Conservation (phyloP, 2,113 vertebrate species). For the Alaudala cheleensis region DNA sequence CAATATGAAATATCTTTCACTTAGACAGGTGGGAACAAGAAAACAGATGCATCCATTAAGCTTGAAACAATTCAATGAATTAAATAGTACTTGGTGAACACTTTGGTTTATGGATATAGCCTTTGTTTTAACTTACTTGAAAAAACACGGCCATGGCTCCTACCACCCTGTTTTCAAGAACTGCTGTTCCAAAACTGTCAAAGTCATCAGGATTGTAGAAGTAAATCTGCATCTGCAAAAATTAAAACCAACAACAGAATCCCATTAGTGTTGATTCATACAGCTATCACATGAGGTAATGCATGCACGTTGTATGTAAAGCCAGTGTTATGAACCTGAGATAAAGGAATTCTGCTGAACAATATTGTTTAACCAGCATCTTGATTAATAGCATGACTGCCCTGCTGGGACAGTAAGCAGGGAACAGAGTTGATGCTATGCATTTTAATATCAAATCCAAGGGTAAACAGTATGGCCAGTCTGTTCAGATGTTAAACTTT, state of each 20-base stretch:
- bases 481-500: conserved; percentile 23
- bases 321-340: background rate
- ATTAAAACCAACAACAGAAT: conserved; percentile 52
- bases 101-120: conserved; percentile 56
- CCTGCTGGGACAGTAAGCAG: conserved; percentile 49
- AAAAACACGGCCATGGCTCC: conserved; percentile 94
- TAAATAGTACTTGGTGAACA: conserved; percentile 50
- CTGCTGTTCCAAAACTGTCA: conserved; percentile 89
- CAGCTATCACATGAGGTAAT: background rate
- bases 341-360: conserved; percentile 31
- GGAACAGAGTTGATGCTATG: conserved; percentile 28
- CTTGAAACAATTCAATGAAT: conserved; percentile 72
- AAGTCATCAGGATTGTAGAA: conserved; percentile 97
- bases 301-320: background rate
- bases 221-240: conserved; percentile 96
- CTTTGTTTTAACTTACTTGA: conserved; percentile 83
- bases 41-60: conserved; percentile 81
- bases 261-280: conserved; percentile 9
- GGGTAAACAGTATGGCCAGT: conserved; percentile 31
- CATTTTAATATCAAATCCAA: conserved; percentile 52
- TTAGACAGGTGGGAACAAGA: conserved; percentile 79
- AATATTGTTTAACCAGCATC: conserved; percentile 50
- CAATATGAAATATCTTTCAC: conserved; percentile 80
- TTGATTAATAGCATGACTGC: conserved; percentile 57
- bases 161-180: conserved; percentile 89